Evolutionary conservation across 1,140 invertebrate species (phyloP), one percentile per base, ranked within the genome.

Genomic region (Platyura marginata): DNA sequence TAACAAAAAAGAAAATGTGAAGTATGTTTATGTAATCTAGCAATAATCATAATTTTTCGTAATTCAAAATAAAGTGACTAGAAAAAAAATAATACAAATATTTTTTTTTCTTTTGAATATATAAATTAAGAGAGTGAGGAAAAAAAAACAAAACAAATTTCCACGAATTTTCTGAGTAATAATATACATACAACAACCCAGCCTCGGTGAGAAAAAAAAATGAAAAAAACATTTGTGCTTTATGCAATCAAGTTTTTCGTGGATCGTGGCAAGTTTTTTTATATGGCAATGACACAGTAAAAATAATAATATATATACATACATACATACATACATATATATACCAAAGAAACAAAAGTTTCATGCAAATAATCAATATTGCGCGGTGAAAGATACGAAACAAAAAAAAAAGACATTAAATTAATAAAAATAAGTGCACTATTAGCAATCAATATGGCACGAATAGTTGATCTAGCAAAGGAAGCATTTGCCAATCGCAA

Each of bases 401-500:
- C 33, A n/a, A 15, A 41, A 41, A 15, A 44, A 45, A 11, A 45
- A 16, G 25, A 35, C 20, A 44, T 5, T 22, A 42, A 29, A 41
- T 37, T 33, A 45, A 35, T 16, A 44, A 38, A 29, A 6, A 15
- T 20, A 32, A 21, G 29, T n/a, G 29, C 8, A n/a, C 29, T 8
- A 32, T n/a, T 32, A 32, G 29, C 8, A n/a, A n/a, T n/a, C n/a
- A n/a, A n/a, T n/a, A 25, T 25, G 25, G 21, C 25, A 13, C 21
- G 19, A 32, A 42, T 44, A 11, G 21, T 22, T 33, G 64, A 66
- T 29, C 45, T 59, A 21, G 63, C 63, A 9, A 55, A 63, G 46
- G 63, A 66, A 54, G 63, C 63, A 9, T 66, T 67, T 46, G 56
- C 57, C 44, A 61, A 58, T 22, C 48, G 56, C 10, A 65, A 66